phyloP scores from a whole-genome alignment of 2,113 vertebrate species.

The Trichomycterus rosablanca region DNA sequence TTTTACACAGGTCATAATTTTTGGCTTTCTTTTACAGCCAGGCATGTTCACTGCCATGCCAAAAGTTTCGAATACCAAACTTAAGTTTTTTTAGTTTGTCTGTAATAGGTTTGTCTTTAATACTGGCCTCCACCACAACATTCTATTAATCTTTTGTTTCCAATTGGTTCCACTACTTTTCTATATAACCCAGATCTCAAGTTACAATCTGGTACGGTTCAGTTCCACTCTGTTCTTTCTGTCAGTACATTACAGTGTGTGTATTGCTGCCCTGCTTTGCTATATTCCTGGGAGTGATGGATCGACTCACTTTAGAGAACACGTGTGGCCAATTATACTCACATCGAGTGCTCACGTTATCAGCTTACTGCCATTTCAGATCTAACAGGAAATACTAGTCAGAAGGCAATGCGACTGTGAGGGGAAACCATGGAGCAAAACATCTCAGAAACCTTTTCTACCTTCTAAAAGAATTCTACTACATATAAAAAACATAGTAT shows the following conservation, averaged over 20 bases:
- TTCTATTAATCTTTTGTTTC: background rate
- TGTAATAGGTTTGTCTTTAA: no score
- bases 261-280: constrained; percentile 17
- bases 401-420: constrained; percentile 11
- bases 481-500: no score
- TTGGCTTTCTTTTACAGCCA: no score
- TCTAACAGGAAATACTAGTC: constrained; percentile 39
- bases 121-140: no score
- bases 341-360: constrained; percentile 35
- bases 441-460: constrained; percentile 14
- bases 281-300: constrained; percentile 38
- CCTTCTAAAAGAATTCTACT: background rate
- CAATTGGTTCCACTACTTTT: constrained; percentile 4
- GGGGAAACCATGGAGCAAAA: constrained; percentile 15
- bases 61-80: no score
- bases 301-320: constrained; percentile 49
- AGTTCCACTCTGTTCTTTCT: background rate
- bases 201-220: background rate
- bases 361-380: constrained; percentile 34
- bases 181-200: background rate
- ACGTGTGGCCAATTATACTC: constrained; percentile 54
- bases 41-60: no score
- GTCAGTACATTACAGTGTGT: background rate
- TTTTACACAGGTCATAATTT: no score
- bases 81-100: no score